Percentiles rank a stretch among this genome's conserved stretches.
Conservation (phyloP, 2,113 vertebrate species). For the Bubalus kerabau region DNA sequence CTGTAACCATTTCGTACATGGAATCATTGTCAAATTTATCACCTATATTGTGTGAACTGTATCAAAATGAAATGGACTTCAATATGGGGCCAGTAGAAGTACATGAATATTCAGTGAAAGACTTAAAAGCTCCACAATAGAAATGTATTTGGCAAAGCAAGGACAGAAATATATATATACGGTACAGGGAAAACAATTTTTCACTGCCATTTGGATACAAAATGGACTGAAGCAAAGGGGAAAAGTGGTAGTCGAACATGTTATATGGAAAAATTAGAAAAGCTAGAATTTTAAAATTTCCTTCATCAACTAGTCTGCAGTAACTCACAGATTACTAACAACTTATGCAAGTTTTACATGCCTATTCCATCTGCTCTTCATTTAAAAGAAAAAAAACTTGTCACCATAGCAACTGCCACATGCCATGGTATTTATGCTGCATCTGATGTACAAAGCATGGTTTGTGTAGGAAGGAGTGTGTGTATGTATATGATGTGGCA, state of each 20-base stretch:
- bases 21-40: neutral
- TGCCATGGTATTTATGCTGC: conserved; percentile 86
- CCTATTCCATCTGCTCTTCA: conserved; percentile 87
- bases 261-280: conserved; percentile 71
- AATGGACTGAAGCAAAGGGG: conserved; percentile 70
- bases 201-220: conserved; percentile 62
- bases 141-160: conserved; percentile 41
- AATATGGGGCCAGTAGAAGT: neutral
- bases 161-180: neutral
- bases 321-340: conserved; percentile 88
- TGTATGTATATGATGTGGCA: conserved; percentile 86
- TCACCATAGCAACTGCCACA: conserved; percentile 85
- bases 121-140: conserved; percentile 3
- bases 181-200: conserved; percentile 37
- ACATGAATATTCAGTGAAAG: neutral
- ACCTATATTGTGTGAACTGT: neutral
- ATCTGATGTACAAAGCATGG: conserved; percentile 87
- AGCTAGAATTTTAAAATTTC: conserved; percentile 82
- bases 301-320: conserved; percentile 83
- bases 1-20: neutral
- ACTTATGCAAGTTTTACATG: conserved; percentile 88
- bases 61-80: conserved; percentile 5
- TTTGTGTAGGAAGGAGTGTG: conserved; percentile 87
- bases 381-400: conserved; percentile 82
- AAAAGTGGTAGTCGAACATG: conserved; percentile 62